Evolutionary conservation across 2,113 vertebrate species (phyloP).

Genomic region (Sphyrna mokarran): DNA sequence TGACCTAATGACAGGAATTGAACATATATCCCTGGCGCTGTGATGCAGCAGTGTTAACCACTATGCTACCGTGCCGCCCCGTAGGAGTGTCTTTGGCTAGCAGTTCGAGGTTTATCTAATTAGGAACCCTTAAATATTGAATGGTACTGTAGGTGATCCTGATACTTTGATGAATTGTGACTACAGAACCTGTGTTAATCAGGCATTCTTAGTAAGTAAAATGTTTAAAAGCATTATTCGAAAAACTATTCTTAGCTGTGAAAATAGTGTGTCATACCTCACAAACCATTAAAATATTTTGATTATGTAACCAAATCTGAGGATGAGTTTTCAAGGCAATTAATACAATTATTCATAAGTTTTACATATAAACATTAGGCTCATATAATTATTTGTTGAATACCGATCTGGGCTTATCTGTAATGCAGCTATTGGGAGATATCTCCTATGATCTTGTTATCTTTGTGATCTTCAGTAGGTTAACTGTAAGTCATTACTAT

Average conservation of each 20-base stretch:
- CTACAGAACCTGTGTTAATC: neutral
- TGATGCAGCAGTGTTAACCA: too few species aligned
- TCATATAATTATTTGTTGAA: neutral
- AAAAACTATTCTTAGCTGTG: neutral
- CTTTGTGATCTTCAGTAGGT: too few species aligned
- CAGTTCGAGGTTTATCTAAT: neutral
- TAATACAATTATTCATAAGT: neutral
- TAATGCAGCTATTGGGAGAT: neutral
- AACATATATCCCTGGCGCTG: too few species aligned
- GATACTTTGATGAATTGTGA: neutral
- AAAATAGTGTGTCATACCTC: neutral
- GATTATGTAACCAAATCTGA: neutral
- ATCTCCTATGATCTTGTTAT: too few species aligned
- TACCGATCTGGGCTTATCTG: neutral
- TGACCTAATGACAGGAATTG: too few species aligned
- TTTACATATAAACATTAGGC: neutral
- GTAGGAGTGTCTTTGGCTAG: neutral
- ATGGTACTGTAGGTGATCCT: neutral
- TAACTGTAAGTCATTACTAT: too few species aligned
- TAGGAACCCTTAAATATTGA: neutral
- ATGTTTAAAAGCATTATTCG: neutral
- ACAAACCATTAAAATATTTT: neutral
- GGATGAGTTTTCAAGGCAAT: neutral
- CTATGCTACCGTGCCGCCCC: too few species aligned
- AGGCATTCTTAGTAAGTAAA: neutral